Evolutionary conservation across 2,888 invertebrate species (phyloP).

Genomic region (Rhingia campestris): DNA sequence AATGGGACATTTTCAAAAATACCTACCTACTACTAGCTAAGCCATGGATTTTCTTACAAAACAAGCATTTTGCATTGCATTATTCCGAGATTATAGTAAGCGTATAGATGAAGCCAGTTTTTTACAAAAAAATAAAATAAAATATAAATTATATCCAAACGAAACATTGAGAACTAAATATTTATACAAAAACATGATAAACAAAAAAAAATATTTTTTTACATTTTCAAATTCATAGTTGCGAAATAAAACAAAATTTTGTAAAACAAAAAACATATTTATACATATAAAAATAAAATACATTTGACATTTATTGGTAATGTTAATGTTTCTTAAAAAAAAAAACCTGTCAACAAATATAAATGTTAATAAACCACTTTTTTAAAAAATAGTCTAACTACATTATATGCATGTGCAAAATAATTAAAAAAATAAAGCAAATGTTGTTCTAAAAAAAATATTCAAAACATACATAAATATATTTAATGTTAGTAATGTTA

Average conservation of each 20-base stretch:
- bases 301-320: conserved; percentile 18
- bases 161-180: conserved; percentile 40
- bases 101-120: conserved; percentile 8
- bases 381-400: neutral
- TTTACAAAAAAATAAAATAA: conserved; percentile 17
- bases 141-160: conserved; percentile 10
- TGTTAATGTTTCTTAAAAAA: conserved; percentile 22
- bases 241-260: conserved; percentile 19
- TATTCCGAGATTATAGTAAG: neutral
- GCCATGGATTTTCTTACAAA: conserved; percentile 32
- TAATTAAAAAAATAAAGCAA: neutral
- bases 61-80: neutral
- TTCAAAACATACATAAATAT: conserved; percentile 1
- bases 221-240: conserved; percentile 57
- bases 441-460: conserved; percentile 13
- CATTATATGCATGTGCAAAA: neutral
- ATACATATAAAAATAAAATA: conserved; percentile 15
- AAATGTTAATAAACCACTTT: neutral
- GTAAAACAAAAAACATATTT: conserved; percentile 5
- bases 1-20: conserved; percentile 3
- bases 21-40: conserved; percentile 3
- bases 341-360: neutral
- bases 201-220: conserved; percentile 63
- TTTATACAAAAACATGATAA: neutral
- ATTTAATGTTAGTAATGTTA: conserved; percentile 30